phyloP scores from a whole-genome alignment of 2,888 invertebrate genomes.

The Meghimatium bilineatum region DNA sequence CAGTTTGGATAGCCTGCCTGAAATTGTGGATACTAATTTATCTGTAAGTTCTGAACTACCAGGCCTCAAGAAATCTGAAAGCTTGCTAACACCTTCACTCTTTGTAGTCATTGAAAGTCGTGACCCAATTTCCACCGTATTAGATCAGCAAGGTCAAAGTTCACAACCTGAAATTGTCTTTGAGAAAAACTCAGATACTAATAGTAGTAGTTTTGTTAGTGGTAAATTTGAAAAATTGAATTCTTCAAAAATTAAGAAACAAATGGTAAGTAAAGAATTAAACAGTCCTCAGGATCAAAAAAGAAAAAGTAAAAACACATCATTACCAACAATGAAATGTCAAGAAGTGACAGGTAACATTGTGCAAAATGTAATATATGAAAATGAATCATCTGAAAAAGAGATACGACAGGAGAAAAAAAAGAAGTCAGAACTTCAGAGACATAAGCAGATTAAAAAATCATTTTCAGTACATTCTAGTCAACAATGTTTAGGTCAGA shows the following conservation, averaged over 20 bases:
- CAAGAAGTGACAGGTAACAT: neutral
- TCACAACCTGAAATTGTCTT: neutral
- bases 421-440: neutral
- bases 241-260: neutral
- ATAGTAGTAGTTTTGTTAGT: neutral
- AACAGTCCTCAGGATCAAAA: neutral
- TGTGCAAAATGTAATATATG: neutral
- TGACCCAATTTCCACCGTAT: neutral
- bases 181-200: neutral
- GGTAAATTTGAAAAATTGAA: neutral
- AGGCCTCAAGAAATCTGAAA: neutral
- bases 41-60: no score
- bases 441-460: neutral
- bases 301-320: neutral
- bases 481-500: neutral
- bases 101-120: neutral
- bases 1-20: neutral
- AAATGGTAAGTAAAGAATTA: neutral
- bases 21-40: neutral
- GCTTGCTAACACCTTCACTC: neutral
- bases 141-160: neutral
- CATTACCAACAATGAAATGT: neutral
- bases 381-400: neutral
- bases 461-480: neutral
- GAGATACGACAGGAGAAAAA: neutral